Evolutionary conservation across 2,113 vertebrate species (phyloP), one percentile per base, ranked within the genome.

Genomic region (Tachuris rubrigastra): DNA sequence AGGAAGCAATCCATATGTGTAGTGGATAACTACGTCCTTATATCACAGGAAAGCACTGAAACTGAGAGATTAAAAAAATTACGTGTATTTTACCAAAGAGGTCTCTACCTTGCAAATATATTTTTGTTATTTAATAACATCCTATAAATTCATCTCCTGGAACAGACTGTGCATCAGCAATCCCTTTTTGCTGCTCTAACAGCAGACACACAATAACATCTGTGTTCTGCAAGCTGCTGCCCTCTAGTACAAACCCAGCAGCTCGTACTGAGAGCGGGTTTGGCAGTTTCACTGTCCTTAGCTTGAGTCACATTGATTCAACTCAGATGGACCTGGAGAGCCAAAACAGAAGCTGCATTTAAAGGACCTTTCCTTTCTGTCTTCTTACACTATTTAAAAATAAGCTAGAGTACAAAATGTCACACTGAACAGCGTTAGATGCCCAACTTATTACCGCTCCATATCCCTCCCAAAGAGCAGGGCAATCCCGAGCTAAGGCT

Each of bases 361-460:
- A 95, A 91, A 74, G 41, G 69, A 55, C 67, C 80, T 82, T 87
- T 83, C 91, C 83, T 93, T 94, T 90, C 46, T 59, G 87, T 77
- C 79, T 79, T 87, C 92, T 50, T 76, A 94, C 39, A 72, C 87
- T 85, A 93, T 78, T 93, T 93, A 78, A 96, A 94, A 97, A 77
- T 53, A 92, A 97, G 84, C 76, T 83, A 91, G 85, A 97, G 94
- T 67, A 94, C 73, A 95, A 85, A 89, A 71, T 25, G 35, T 69
- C 52, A 66, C 27, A 22, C 76, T 87, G 95, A 95, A 69, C 73
- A 87, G 63, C 35, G 73, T 58, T 67, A 65, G 92, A 96, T 95
- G 96, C 93, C 94, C 91, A 93, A 92, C 85, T 97, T 69, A 96
- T 92, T 93, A 97, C 97, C 11, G 60, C 65, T 87, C 66, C 94